Evolutionary conservation across 2,888 invertebrate genomes (phyloP).

Genomic region (Biston stratarius): DNA sequence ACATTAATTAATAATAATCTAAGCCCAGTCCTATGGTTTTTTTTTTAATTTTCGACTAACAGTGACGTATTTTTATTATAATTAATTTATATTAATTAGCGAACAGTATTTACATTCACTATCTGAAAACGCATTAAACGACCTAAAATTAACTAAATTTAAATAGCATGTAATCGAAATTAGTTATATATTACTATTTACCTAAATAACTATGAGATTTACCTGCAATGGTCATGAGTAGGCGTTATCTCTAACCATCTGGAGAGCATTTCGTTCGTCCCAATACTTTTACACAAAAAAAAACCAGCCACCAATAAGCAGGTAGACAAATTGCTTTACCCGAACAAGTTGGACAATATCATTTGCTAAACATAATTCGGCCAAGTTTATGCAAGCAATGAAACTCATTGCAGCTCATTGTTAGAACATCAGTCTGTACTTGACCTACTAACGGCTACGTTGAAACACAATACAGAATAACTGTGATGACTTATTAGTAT

Average conservation of each 20-base stretch:
- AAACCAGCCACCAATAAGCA: background rate
- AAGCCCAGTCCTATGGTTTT: too few relatives aligned
- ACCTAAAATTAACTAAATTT: too few relatives aligned
- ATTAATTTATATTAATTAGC: too few relatives aligned
- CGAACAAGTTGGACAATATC: constrained; percentile 12
- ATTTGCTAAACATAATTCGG: constrained; percentile 23
- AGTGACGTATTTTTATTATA: too few relatives aligned
- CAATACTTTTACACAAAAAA: background rate
- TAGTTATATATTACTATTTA: too few relatives aligned
- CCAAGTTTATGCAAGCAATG: constrained; percentile 21
- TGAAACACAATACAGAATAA: constrained; percentile 20
- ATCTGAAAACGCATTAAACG: too few relatives aligned
- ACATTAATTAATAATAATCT: too few relatives aligned
- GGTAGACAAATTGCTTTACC: background rate
- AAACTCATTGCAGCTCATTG: constrained; percentile 22
- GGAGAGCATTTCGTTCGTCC: too few relatives aligned
- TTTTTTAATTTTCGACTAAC: too few relatives aligned
- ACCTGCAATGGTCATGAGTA: background rate
- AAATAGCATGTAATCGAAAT: too few relatives aligned
- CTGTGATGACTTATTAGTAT: constrained; percentile 3
- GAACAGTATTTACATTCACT: too few relatives aligned
- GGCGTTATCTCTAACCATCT: too few relatives aligned
- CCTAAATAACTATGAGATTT: background rate
- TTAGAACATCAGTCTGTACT: constrained; percentile 18
- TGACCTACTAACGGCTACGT: constrained; percentile 20